These are phyloP conservation scores for Casuarius casuarius DNA, from an alignment of 2,113 vertebrate genomes.

Conservation along the genomic window DNA sequence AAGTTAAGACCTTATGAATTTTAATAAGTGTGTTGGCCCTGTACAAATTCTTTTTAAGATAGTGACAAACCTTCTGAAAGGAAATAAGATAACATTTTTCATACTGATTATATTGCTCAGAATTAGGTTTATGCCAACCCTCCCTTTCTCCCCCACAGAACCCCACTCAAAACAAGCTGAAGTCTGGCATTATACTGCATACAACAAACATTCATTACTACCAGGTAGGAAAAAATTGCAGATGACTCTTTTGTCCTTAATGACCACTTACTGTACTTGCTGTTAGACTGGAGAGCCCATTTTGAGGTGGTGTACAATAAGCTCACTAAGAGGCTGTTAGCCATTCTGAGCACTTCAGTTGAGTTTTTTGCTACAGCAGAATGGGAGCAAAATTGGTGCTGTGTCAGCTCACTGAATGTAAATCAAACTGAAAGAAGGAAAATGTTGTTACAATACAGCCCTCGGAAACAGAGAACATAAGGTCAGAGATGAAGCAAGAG, in stretches of 20 bases:
- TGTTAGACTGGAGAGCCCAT: not conserved
- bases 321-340: not conserved
- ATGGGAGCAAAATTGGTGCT: conserved; percentile 31
- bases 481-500: conserved; percentile 27
- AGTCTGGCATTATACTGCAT: not conserved
- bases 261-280: not conserved
- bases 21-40: conserved; percentile 31
- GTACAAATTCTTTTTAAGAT: conserved; percentile 49
- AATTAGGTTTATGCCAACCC: not conserved
- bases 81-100: conserved; percentile 36
- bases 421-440: conserved; percentile 22
- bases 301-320: not conserved
- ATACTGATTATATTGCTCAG: not conserved
- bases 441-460: conserved; percentile 19
- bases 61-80: conserved; percentile 47
- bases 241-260: not conserved
- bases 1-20: conserved; percentile 54
- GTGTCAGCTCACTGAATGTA: conserved; percentile 1
- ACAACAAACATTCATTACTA: not conserved
- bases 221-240: not conserved
- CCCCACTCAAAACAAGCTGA: not conserved
- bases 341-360: not conserved
- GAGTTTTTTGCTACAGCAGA: not conserved
- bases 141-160: not conserved
- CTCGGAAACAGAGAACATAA: not conserved